Evolutionary conservation across 2,888 invertebrate genomes (phyloP).

Genomic region (Drosophila tanythrix): DNA sequence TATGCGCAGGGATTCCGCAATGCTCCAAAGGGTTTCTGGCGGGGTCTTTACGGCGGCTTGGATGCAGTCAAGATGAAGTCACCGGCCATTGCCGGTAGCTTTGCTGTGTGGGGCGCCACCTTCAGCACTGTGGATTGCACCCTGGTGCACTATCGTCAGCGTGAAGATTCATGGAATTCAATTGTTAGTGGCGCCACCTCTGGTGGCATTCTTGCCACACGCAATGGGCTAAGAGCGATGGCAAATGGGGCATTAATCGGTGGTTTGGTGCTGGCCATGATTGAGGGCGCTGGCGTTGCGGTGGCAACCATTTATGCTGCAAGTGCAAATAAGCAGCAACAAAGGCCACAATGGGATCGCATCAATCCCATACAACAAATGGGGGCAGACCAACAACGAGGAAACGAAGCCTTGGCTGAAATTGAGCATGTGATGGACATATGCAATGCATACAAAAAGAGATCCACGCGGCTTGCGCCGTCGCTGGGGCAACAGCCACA

Average conservation of each 20-base stretch:
- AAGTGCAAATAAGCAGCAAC: constrained; percentile 1
- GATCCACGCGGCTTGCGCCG: neutral
- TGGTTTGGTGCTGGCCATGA: constrained; percentile 65
- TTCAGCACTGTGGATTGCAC: constrained; percentile 70
- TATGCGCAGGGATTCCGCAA: constrained; percentile 64
- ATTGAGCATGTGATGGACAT: constrained; percentile 58
- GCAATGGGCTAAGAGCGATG: constrained; percentile 66
- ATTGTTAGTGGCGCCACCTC: constrained; percentile 67
- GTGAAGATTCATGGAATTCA: constrained; percentile 69
- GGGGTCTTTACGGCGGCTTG: constrained; percentile 64
- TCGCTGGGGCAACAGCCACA: neutral
- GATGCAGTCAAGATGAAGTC: constrained; percentile 66
- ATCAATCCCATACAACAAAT: neutral
- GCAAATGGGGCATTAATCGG: constrained; percentile 69
- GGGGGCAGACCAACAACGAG: constrained; percentile 1
- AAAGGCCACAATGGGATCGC: constrained; percentile 58
- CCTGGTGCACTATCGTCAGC: constrained; percentile 60
- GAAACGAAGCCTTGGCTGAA: constrained; percentile 38
- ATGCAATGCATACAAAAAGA: constrained; percentile 37
- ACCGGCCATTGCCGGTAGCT: constrained; percentile 65
- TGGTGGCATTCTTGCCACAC: constrained; percentile 67
- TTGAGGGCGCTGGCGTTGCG: constrained; percentile 68
- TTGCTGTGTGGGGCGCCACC: constrained; percentile 71
- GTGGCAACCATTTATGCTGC: constrained; percentile 69
- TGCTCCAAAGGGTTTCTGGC: constrained; percentile 56